Conservation (phyloP, 2,888 invertebrate species). For the Bruchidius siliquastri region DNA sequence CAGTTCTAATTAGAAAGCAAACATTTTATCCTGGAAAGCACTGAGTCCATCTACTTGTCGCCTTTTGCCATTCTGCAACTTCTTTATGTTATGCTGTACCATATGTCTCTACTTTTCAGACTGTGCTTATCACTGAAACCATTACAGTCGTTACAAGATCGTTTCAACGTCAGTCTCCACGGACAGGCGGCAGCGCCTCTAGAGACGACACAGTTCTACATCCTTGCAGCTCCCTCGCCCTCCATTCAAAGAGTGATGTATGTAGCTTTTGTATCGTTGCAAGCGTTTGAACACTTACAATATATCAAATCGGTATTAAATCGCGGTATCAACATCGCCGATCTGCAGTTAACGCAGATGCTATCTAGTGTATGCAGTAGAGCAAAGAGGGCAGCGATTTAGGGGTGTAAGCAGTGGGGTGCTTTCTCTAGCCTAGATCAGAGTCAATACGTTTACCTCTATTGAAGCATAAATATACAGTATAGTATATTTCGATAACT, state of each 20-base stretch:
- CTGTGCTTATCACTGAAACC: too few species aligned
- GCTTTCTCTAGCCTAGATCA: background rate
- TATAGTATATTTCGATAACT: too few species aligned
- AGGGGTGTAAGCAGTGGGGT: background rate
- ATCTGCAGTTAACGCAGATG: constrained; percentile 47
- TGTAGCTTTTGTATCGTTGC: background rate
- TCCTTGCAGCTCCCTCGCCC: background rate
- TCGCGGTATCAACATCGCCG: constrained; percentile 39
- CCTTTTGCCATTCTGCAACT: too few species aligned
- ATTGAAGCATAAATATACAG: too few species aligned
- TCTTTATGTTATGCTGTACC: too few species aligned
- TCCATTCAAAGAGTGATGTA: background rate
- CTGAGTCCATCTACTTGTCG: too few species aligned
- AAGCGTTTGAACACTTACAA: constrained; percentile 11
- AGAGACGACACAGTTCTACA: background rate
- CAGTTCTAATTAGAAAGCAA: too few species aligned
- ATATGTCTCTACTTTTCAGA: too few species aligned
- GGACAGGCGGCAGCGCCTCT: background rate
- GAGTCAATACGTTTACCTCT: too few species aligned
- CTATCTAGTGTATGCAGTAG: constrained; percentile 31
- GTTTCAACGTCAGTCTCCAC: background rate
- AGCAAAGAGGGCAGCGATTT: constrained; percentile 13
- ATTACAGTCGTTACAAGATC: background rate
- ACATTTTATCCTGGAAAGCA: too few species aligned
- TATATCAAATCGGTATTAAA: constrained; percentile 46